Conservation (phyloP, 2,888 invertebrate species). For the Chouioia cunea region DNA sequence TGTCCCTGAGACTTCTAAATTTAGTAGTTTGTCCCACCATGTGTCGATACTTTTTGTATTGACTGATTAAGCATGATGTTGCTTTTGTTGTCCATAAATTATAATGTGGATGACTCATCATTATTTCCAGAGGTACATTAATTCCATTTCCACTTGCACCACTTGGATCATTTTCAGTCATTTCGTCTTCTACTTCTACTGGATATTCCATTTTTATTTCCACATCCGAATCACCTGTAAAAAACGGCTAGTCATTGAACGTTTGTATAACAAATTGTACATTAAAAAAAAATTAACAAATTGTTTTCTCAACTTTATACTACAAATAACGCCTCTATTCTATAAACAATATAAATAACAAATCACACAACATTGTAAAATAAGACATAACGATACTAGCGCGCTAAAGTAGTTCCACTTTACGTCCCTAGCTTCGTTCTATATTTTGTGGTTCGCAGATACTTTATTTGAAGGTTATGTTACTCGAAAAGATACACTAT, state of each 20-base stretch:
- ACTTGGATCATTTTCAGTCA: conserved; percentile 48
- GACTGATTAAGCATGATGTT: conserved; percentile 59
- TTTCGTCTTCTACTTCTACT: conserved; percentile 53
- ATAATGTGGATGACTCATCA: conserved; percentile 39
- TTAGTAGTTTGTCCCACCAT: conserved; percentile 60
- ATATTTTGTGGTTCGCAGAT: too few species aligned
- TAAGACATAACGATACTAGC: too few species aligned
- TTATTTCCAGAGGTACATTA: conserved; percentile 31
- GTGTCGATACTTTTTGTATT: conserved; percentile 60
- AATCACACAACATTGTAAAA: too few species aligned
- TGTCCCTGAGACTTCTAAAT: conserved; percentile 60
- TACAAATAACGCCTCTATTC: too few species aligned
- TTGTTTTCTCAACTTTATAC: too few species aligned
- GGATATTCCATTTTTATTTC: conserved; percentile 57
- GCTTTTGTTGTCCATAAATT: conserved; percentile 63
- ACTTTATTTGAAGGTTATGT: too few species aligned
- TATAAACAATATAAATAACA: too few species aligned
- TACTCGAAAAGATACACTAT: too few species aligned
- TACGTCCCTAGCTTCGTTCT: too few species aligned
- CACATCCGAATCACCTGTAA: conserved; percentile 47
- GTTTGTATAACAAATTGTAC: too few species aligned
- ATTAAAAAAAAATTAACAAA: background rate
- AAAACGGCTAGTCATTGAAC: too few species aligned
- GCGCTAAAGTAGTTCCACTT: too few species aligned
- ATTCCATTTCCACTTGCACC: conserved; percentile 47